phyloP scores from a whole-genome alignment of 2,797 vertebrate species.

The Pagetopsis macropterus region DNA sequence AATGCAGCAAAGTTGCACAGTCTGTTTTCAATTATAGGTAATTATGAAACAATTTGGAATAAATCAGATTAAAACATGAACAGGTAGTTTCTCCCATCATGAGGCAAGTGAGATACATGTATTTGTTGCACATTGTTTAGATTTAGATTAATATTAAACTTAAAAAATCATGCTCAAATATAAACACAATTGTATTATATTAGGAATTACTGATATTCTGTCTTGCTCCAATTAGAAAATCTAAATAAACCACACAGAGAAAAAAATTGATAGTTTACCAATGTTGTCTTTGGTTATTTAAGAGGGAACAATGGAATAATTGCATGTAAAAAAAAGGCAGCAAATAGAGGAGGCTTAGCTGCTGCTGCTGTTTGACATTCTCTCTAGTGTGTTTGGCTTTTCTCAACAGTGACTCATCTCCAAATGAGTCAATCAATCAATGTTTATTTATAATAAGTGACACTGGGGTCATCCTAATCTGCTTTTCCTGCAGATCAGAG shows the following conservation, averaged over 20 bases:
- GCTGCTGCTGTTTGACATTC: conserved; percentile 75
- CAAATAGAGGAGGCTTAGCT: conserved; percentile 48
- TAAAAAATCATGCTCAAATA: not conserved
- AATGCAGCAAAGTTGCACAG: conserved; percentile 73
- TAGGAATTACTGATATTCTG: not conserved
- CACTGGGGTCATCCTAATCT: conserved; percentile 80
- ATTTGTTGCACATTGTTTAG: conserved; percentile 42
- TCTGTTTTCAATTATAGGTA: conserved; percentile 77
- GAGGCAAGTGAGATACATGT: conserved; percentile 55
- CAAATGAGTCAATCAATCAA: no score
- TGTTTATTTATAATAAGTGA: no score
- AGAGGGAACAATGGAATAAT: conserved; percentile 6
- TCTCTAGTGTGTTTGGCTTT: conserved; percentile 78
- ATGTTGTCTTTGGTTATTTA: conserved; percentile 1
- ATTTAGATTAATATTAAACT: not conserved
- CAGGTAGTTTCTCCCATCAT: conserved; percentile 67
- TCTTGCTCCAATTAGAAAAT: not conserved
- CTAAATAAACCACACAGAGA: not conserved
- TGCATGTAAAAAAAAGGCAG: not conserved
- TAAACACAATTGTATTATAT: not conserved
- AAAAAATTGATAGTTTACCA: not conserved
- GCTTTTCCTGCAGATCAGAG: conserved; percentile 78
- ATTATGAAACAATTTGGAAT: conserved; percentile 82
- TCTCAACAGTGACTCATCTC: conserved; percentile 73
- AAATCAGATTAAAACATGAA: conserved; percentile 75